These are phyloP conservation scores for Lepidurus couesii DNA, from an alignment of 1,140 invertebrate species.

Conservation along the genomic window DNA sequence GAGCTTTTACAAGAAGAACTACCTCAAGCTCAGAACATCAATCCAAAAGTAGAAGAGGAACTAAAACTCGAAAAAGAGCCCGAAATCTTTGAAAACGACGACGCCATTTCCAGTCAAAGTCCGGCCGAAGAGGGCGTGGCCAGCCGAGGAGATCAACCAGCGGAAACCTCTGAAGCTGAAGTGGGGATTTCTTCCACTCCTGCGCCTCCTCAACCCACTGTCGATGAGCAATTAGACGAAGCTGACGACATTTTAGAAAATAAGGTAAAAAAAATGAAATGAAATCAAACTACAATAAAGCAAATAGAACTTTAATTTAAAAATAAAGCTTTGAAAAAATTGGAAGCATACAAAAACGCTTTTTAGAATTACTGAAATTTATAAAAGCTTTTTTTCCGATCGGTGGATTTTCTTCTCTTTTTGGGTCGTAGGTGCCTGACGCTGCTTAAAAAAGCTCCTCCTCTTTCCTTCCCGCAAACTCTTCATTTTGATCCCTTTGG, in stretches of 20 bases:
- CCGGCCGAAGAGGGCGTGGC: constrained; percentile 41
- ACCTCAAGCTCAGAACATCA: constrained; percentile 50
- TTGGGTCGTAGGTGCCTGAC: constrained; percentile 1
- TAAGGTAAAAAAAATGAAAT: constrained; percentile 2
- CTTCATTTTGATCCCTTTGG: neutral
- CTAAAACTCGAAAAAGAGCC: constrained; percentile 44
- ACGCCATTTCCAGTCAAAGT: constrained; percentile 44
- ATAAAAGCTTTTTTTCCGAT: neutral
- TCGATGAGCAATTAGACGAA: neutral
- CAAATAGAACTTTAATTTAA: constrained; percentile 2
- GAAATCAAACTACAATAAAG: neutral
- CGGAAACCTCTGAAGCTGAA: constrained; percentile 40
- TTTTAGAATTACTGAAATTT: neutral
- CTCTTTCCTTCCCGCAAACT: neutral
- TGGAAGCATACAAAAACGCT: neutral
- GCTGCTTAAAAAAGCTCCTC: neutral
- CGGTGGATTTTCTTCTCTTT: neutral
- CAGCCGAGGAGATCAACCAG: constrained; percentile 37
- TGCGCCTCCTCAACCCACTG: neutral
- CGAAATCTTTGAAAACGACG: constrained; percentile 38
- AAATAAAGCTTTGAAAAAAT: neutral
- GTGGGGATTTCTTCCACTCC: constrained; percentile 36
- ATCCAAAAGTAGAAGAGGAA: constrained; percentile 56
- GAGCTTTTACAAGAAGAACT: constrained; percentile 40
- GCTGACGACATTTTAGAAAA: neutral